These are phyloP conservation scores for Xenus cinereus DNA, from an alignment of 2,113 vertebrate species.

Conservation along the genomic window DNA sequence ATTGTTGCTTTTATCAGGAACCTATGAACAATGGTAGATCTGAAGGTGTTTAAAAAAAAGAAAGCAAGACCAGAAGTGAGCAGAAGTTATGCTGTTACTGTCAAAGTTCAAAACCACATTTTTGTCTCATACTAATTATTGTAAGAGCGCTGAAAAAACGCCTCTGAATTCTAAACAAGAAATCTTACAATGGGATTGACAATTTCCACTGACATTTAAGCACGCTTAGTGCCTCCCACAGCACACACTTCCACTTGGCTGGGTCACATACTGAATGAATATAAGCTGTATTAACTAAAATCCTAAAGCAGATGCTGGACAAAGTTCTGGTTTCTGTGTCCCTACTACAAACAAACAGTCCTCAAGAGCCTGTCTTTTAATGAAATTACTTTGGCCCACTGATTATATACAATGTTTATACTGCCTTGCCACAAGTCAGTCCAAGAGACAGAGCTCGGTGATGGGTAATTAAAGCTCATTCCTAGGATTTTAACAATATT, in stretches of 20 bases:
- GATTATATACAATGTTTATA: neutral
- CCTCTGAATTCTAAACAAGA: neutral
- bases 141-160: neutral
- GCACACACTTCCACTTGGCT: neutral
- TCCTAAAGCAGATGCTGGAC: neutral
- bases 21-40: slow-evolving; percentile 94
- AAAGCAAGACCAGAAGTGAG: neutral
- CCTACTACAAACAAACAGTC: neutral
- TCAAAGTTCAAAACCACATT: neutral
- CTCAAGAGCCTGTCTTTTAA: neutral
- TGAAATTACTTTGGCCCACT: neutral
- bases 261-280: neutral
- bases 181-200: neutral
- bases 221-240: neutral
- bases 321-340: neutral
- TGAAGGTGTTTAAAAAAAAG: slow-evolving; percentile 63
- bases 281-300: neutral
- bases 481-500: neutral
- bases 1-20: slow-evolving; percentile 98
- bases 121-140: neutral
- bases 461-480: neutral
- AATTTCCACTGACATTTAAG: neutral
- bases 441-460: neutral
- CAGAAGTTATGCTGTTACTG: neutral
- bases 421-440: neutral